Evolutionary conservation across 2,113 vertebrate species (phyloP), one percentile per base, ranked within the genome.

Genomic region (Collichthys lucidus): DNA sequence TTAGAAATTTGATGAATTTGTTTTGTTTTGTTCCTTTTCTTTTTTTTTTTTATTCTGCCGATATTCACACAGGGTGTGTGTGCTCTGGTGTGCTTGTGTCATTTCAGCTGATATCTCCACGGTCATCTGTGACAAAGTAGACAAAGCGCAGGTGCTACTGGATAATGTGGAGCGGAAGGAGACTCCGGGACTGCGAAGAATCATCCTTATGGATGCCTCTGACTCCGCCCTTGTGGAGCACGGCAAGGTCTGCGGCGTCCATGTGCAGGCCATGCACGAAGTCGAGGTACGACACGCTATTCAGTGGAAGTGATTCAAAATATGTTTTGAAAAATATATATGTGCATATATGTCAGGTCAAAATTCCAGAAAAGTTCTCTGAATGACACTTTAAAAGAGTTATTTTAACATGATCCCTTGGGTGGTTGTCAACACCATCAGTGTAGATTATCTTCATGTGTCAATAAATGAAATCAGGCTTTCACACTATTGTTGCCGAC

Each of bases 121-220:
- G 0, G 98, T 99, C 68, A 97, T 99, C 31, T 99, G 98, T 61
- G 98, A 99, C 90, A 98, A 97, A 63, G 92, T 94, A 1, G 97
- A 97, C 70, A 99, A 99, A 86, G 98, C 97, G 20, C 87, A 85
- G 70, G 92, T 96, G 47, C 97, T 99, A 24, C 89, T 99, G 42
- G 96, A 95, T 29, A 97, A 99, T 0, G 96, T 99, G 91, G 96
- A 98, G 93, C 95, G 92, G 80, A 94, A 87, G 70, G 96, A 97
- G 80, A 99, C 96, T 0, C 95, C 96, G 0, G 95, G 95, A 47
- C 93, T 99, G 84, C 95, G 92, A 74, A 95, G 93, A 73, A 96
- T 99, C 82, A 94, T 99, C 92, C 93, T 99, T 55, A 99, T 99
- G 97, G 97, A 99, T 11, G 88, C 94, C 0, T 97, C 98, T 2